Percentiles rank a stretch among this genome's conserved stretches.
These are phyloP conservation scores for Pachyseris speciosa DNA, from an alignment of 64 coral and sea anemone species.

Conservation along the genomic window DNA sequence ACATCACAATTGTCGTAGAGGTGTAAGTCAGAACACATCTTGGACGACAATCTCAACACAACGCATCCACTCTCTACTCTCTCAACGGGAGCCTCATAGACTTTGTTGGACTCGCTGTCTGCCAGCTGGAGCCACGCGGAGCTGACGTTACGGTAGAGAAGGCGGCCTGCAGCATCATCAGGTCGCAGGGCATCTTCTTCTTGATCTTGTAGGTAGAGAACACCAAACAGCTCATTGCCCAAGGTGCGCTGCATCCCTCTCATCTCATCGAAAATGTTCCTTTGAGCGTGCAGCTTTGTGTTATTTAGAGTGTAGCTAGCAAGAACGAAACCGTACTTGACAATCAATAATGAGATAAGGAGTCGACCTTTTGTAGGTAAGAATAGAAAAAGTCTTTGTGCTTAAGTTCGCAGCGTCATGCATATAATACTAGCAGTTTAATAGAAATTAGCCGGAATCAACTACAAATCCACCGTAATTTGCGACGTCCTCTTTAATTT, in stretches of 20 bases:
- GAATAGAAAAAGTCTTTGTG: too few relatives aligned
- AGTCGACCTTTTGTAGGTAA: too few relatives aligned
- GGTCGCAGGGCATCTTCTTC: constrained; percentile 51
- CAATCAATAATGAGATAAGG: too few relatives aligned
- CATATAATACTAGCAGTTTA: too few relatives aligned
- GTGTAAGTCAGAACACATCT: constrained; percentile 55
- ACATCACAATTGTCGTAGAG: background rate
- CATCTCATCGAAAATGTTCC: background rate
- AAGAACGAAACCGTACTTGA: background rate
- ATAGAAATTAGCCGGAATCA: too few relatives aligned
- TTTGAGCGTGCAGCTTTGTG: background rate
- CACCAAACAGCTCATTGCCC: constrained; percentile 15
- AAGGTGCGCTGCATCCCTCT: constrained; percentile 11
- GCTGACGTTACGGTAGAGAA: constrained; percentile 63
- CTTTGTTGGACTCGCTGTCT: background rate
- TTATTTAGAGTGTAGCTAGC: background rate
- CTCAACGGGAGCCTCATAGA: constrained; percentile 71
- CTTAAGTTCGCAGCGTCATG: too few relatives aligned
- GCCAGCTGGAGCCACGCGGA: constrained; percentile 62
- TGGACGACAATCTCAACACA: constrained; percentile 45
- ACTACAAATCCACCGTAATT: too few relatives aligned
- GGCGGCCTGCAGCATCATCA: constrained; percentile 81
- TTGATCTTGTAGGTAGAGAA: constrained; percentile 1
- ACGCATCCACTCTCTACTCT: constrained; percentile 53
- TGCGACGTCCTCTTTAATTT: too few relatives aligned